Evolutionary conservation across 2,888 invertebrate genomes (phyloP).

Genomic region (Tiphia femorata): DNA sequence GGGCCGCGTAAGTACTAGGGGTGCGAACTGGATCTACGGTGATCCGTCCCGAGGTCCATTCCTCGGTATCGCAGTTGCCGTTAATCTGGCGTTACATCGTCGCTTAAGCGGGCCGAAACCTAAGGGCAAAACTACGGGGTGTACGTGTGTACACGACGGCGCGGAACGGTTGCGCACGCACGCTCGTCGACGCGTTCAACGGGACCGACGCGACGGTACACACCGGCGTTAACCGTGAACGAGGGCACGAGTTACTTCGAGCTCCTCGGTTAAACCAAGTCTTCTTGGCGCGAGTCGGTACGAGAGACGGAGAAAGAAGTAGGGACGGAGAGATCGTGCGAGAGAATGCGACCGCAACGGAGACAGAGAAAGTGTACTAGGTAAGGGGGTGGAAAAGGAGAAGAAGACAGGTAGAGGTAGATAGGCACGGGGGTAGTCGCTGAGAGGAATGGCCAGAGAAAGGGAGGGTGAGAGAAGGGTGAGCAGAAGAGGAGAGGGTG

Average conservation of each 20-base stretch:
- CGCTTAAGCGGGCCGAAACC: slow-evolving; percentile 14
- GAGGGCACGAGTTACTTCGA: slow-evolving; percentile 26
- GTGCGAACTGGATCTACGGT: slow-evolving; percentile 21
- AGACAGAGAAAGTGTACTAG: not conserved
- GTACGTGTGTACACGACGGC: no score
- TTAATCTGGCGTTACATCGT: slow-evolving; percentile 45
- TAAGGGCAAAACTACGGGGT: no score
- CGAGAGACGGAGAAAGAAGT: not conserved
- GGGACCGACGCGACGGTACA: no score
- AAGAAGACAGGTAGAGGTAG: not conserved
- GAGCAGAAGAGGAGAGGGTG: not conserved
- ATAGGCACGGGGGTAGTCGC: not conserved
- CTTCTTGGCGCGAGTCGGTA: slow-evolving; percentile 11
- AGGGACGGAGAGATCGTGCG: not conserved
- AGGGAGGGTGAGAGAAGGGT: slow-evolving; percentile 8
- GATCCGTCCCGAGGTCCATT: slow-evolving; percentile 30
- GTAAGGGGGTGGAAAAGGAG: not conserved
- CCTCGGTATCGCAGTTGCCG: slow-evolving; percentile 30
- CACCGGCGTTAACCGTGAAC: no score
- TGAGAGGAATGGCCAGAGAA: slow-evolving; percentile 1
- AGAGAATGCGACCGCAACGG: not conserved
- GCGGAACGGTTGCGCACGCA: no score
- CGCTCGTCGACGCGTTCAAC: no score
- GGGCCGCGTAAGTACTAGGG: slow-evolving; percentile 21
- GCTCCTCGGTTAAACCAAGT: slow-evolving; percentile 25